Evolutionary conservation across 2,888 invertebrate species (phyloP).

Genomic region (Rhodophaea formosa): DNA sequence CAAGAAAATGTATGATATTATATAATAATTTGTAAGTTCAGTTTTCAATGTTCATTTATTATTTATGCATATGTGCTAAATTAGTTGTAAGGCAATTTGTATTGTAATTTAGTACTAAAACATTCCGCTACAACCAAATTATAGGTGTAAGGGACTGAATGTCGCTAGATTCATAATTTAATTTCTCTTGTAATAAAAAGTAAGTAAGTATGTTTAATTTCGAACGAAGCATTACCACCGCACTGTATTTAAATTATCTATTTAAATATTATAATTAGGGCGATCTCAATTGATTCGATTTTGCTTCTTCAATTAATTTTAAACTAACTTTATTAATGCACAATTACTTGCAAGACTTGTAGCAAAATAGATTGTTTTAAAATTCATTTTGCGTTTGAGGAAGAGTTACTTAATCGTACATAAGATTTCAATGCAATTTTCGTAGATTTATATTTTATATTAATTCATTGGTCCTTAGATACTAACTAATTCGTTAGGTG

Average conservation of each 20-base stretch:
- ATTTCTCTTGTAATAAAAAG: constrained; percentile 15
- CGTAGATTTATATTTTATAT: neutral
- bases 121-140: constrained; percentile 53
- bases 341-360: neutral
- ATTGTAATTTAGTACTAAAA: constrained; percentile 39
- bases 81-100: constrained; percentile 25
- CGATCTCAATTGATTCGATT: neutral
- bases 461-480: neutral
- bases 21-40: neutral
- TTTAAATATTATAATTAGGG: neutral
- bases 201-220: constrained; percentile 18
- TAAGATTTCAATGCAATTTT: neutral
- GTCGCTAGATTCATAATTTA: constrained; percentile 6
- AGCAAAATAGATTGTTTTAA: no score
- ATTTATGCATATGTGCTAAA: constrained; percentile 19
- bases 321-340: neutral
- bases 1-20: neutral
- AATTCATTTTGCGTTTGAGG: no score
- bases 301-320: neutral
- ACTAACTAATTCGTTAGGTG: constrained; percentile 1
- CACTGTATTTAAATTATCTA: constrained; percentile 22
- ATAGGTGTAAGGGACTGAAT: constrained; percentile 28
- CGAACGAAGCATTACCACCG: constrained; percentile 54
- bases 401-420: no score
- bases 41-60: constrained; percentile 21